These are phyloP conservation scores for Blastomussa wellsi DNA, from an alignment of 92 coral and sea anemone genomes.

Conservation along the genomic window DNA sequence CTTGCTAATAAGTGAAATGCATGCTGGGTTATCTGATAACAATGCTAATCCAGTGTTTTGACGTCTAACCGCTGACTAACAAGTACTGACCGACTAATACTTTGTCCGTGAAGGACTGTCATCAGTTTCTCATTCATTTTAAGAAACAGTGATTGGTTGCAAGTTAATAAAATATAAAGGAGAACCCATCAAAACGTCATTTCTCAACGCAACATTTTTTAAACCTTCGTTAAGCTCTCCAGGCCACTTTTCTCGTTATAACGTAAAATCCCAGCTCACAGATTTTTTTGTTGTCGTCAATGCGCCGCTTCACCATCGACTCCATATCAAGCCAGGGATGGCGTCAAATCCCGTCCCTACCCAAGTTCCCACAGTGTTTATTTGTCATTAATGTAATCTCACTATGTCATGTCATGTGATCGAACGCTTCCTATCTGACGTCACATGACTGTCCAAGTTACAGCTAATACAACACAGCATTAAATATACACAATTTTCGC, in stretches of 20 bases:
- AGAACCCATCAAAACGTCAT: background rate
- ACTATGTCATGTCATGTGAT: background rate
- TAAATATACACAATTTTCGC: background rate
- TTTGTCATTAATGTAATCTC: background rate
- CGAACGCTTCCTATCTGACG: background rate
- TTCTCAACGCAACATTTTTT: background rate
- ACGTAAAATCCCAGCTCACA: background rate
- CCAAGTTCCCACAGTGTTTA: background rate
- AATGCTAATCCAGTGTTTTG: background rate
- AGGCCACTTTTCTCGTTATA: background rate
- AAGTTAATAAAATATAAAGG: background rate
- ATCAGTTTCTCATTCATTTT: background rate
- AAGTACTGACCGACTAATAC: background rate
- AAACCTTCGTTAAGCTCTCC: background rate
- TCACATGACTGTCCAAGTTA: background rate
- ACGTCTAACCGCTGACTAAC: slow-evolving; percentile 5
- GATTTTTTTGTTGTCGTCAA: background rate
- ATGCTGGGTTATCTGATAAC: background rate
- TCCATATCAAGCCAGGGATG: slow-evolving; percentile 58
- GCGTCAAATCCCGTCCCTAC: slow-evolving; percentile 24
- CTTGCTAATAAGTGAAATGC: background rate
- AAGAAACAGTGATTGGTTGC: background rate
- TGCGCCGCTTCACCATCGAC: slow-evolving; percentile 21
- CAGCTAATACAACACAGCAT: background rate
- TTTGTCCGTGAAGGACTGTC: slow-evolving; percentile 1